A percentile compares a stretch with the other conserved stretches of the same genome.
Conservation (phyloP, 2,797 vertebrate species). For the Adrianichthys oophorus region DNA sequence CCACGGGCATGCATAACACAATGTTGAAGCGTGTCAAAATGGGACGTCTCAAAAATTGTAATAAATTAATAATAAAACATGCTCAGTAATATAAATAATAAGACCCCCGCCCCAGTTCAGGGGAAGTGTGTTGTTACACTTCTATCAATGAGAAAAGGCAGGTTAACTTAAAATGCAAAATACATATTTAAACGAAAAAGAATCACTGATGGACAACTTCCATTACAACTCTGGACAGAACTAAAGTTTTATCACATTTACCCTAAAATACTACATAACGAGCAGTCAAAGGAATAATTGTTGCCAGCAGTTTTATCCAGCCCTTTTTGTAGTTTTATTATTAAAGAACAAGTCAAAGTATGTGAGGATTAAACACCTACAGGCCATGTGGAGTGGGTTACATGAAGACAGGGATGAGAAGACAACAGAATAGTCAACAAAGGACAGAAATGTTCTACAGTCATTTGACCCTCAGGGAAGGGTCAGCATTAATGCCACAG, state of each 20-base stretch:
- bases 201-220: constrained; percentile 14
- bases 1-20: too few relatives aligned
- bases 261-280: constrained; percentile 3
- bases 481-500: constrained; percentile 74
- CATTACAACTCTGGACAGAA: constrained; percentile 20
- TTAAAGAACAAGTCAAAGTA: constrained; percentile 29
- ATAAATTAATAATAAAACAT: too few relatives aligned
- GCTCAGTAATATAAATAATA: too few relatives aligned
- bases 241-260: constrained; percentile 11
- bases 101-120: too few relatives aligned
- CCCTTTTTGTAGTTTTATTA: constrained; percentile 27
- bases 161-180: too few relatives aligned
- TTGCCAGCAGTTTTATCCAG: constrained; percentile 31
- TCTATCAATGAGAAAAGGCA: too few relatives aligned
- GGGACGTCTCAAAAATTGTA: too few relatives aligned
- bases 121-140: too few relatives aligned
- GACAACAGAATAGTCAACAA: constrained; percentile 76
- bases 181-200: too few relatives aligned
- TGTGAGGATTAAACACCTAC: constrained; percentile 32
- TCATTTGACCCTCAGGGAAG: constrained; percentile 76
- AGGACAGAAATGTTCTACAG: constrained; percentile 78
- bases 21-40: too few relatives aligned
- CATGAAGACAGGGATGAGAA: constrained; percentile 40
- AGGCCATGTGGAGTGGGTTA: constrained; percentile 14
- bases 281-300: constrained; percentile 23